Base-by-base conservation (phyloP, 35 echinoderm and acorn worm species). In the Stichopus chloronotus region DNA sequence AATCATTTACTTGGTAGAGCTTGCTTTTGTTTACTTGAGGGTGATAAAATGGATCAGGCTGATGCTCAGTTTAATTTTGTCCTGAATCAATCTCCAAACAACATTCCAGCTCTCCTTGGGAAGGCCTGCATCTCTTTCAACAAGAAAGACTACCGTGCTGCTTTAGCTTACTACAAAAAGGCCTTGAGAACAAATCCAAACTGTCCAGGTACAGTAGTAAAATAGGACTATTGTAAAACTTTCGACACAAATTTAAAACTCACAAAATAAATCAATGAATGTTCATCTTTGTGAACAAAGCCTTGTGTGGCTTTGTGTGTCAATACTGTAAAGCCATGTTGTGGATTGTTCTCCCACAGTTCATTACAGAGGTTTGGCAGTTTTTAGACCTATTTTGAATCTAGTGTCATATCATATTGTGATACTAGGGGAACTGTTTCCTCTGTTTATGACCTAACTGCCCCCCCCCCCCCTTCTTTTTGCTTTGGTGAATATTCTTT, bases 21-120 rank as follows among this genome's bases (percentile, higher is more conserved):
- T 17, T 96, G 95, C 81, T 99, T 99, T 80, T 96, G 91, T 88
- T 84, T 99, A 11, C 89, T 99, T 1, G 97, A 99, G 86, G 97
- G 97, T 9, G 97, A 99, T 63, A 99, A 99, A 78, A 96, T 99
- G 95, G 97, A 99, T 91, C 97, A 99, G 77, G 97, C 97, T 56
- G 97, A 99, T 90, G 97, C 97, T 16, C 97, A 99, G 88, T 99
- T 99, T 54, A 99, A 99, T 78, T 99, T 99, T 95, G 97, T 99
- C 54, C 92, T 99, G 23, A 99, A 96, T 85, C 97, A 99, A 79
- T 94, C 95, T 6, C 95, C 95, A 6, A 96, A 96, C 43, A 99
- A 99, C 94, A 99, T 99, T 76, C 97, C 97, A 63, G 95, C 97
- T 58, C 63, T 99, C 8, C 88, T 99, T 57, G 97, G 97, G 93